These are phyloP conservation scores for Sebastes taczanowskii DNA, from an alignment of 2,797 vertebrate species.

Conservation along the genomic window DNA sequence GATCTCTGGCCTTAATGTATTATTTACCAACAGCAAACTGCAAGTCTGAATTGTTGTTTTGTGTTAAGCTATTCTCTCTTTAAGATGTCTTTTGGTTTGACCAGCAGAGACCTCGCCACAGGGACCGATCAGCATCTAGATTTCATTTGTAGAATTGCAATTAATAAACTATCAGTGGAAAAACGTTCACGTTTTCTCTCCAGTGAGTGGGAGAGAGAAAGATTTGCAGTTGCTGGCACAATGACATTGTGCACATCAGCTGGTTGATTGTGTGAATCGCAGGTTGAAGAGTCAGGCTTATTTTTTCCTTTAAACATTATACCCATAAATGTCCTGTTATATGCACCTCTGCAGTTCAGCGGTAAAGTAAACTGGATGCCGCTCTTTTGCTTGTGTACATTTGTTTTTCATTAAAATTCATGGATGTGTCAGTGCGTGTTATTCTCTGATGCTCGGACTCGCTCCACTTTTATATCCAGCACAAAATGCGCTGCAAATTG, in stretches of 20 bases:
- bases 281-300: background rate
- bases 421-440: slow-evolving; percentile 32
- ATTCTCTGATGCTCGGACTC: background rate
- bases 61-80: no score
- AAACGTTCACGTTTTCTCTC: background rate
- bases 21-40: no score
- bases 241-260: background rate
- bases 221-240: background rate
- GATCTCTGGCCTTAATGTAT: no score
- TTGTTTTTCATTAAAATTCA: slow-evolving; percentile 51
- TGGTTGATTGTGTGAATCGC: background rate
- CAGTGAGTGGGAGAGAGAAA: background rate
- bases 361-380: background rate
- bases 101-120: background rate
- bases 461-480: slow-evolving; percentile 38
- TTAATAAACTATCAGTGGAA: background rate
- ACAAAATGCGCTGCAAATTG: slow-evolving; percentile 52
- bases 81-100: background rate
- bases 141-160: background rate
- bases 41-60: no score
- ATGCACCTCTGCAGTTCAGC: background rate
- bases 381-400: background rate
- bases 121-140: background rate
- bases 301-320: background rate
- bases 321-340: background rate